Evolutionary conservation across 1,140 invertebrate species (phyloP), one percentile per base, ranked within the genome.

Genomic region (Drosophila triauraria): DNA sequence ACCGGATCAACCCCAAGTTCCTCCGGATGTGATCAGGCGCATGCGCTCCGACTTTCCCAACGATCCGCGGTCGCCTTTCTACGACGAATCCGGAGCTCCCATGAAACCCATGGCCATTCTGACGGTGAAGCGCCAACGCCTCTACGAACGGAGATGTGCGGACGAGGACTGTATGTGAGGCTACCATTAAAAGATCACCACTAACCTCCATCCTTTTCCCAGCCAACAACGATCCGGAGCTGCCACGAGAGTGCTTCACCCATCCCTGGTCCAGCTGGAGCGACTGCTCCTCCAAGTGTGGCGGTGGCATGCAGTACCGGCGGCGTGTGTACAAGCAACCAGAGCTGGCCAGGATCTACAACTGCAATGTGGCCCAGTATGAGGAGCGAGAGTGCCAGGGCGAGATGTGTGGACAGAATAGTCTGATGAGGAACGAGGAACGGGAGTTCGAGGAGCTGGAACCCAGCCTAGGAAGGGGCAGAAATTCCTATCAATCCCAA

Each of bases 71-170:
- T 98, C 98, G 0, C 99, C 99, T 0, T 99, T 99, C 94, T 99
- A 96, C 93, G 97, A 98, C 88, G 92, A 95, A 0, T 93, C 93
- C 1, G 97, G 97, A 3, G 91, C 93, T 8, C 96, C 96, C 58
- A 97, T 99, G 95, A 97, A 97, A 86, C 98, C 99, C 0, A 95
- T 99, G 83, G 99, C 98, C 0, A 94, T 95, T 23, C 93, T 99
- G 1, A 95, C 96, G 27, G 93, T 98, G 12, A 96, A 95, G 4
- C 94, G 97, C 2, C 96, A 98, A 77, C 93, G 97, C 13, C 94
- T 98, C 8, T 98, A 98, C 86, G 97, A 98, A 82, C 97, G 97
- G 90, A 95, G 94, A 27, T 98, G 97, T 93, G 94, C 95, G 47
- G 93, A 93, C 57, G 75, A 88, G 35, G 91, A 92, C 17, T 92